Conservation (phyloP, 1,140 invertebrate species). For the Wasmannia auropunctata region DNA sequence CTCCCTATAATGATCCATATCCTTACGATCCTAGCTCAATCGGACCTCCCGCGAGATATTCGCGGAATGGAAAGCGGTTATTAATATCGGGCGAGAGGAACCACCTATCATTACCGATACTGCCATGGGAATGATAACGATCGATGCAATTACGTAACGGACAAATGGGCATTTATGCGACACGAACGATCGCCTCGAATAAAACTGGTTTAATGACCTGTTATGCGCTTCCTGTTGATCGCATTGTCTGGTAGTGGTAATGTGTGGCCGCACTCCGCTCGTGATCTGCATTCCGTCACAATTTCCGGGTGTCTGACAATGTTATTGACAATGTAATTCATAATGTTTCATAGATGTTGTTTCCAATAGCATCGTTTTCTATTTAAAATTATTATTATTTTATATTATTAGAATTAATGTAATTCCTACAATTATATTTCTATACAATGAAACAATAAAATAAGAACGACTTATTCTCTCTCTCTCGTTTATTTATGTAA, state of each 20-base stretch:
- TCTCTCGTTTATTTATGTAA: background rate
- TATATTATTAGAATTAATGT: background rate
- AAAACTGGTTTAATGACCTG: conserved; percentile 72
- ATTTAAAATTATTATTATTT: background rate
- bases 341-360: background rate
- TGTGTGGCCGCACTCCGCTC: conserved; percentile 12
- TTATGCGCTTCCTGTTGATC: conserved; percentile 73
- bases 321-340: conserved; percentile 16
- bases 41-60: background rate
- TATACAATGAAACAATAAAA: background rate
- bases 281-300: conserved; percentile 13
- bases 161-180: conserved; percentile 62
- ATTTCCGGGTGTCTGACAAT: conserved; percentile 22
- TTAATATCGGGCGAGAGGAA: conserved; percentile 43
- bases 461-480: background rate
- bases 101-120: conserved; percentile 57
- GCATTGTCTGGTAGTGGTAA: conserved; percentile 63
- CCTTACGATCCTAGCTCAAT: background rate
- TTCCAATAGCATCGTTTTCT: background rate
- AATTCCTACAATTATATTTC: no score
- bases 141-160: conserved; percentile 64
- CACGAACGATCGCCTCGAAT: conserved; percentile 56
- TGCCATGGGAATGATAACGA: conserved; percentile 57
- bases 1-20: conserved; percentile 4
- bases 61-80: conserved; percentile 37